Percentiles rank a stretch among this genome's conserved stretches.
phyloP scores from a whole-genome alignment of 2,797 vertebrate genomes.

The Pseudocheirus occidentalis region DNA sequence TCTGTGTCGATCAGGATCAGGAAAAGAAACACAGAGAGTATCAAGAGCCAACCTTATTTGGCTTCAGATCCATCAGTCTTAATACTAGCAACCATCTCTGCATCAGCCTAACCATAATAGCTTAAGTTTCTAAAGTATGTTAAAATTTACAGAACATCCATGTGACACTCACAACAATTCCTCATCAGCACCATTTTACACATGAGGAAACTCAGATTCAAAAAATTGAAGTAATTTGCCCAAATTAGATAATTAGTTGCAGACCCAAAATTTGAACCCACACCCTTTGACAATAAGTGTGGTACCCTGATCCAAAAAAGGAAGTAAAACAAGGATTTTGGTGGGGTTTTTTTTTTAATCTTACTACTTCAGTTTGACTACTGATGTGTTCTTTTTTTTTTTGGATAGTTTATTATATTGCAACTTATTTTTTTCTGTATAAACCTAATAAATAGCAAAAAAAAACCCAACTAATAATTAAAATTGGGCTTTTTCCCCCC shows the following conservation, averaged over 20 bases:
- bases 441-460: slow-evolving; percentile 68
- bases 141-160: background rate
- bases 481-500: slow-evolving; percentile 21
- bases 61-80: background rate
- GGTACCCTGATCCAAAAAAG: background rate
- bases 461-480: slow-evolving; percentile 59
- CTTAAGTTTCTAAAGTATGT: background rate
- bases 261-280: background rate
- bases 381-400: background rate
- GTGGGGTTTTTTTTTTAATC: background rate
- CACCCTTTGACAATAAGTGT: background rate
- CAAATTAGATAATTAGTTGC: background rate
- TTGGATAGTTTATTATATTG: slow-evolving; percentile 15
- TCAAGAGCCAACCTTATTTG: slow-evolving; percentile 38
- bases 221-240: background rate
- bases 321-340: slow-evolving; percentile 6
- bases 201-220: background rate
- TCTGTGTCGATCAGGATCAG: slow-evolving; percentile 13
- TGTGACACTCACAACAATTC: background rate
- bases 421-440: background rate
- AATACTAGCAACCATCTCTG: background rate
- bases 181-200: background rate
- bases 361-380: background rate
- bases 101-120: background rate
- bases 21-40: slow-evolving; percentile 7